phyloP scores from a whole-genome alignment of 2,888 invertebrate genomes.

The Amphimallon solstitiale region DNA sequence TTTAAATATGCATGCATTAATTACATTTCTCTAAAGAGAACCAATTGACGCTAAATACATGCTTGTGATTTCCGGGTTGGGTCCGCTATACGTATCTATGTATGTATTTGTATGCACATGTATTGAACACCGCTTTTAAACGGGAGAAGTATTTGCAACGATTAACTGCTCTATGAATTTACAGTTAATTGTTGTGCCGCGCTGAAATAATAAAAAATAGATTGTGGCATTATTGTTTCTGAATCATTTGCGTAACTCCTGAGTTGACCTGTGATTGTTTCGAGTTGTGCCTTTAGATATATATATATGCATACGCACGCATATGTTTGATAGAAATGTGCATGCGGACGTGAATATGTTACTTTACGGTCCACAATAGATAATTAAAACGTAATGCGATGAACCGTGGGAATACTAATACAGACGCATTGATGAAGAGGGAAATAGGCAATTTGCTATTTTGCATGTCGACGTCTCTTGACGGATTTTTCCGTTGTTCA shows the following conservation, averaged over 20 bases:
- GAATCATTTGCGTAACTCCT: neutral
- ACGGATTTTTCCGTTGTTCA: no score
- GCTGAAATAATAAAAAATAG: neutral
- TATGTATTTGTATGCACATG: no score
- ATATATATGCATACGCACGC: no score
- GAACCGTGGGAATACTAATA: constrained; percentile 25
- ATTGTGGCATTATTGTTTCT: constrained; percentile 7
- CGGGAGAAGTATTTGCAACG: neutral
- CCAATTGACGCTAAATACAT: no score
- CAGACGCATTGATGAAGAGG: constrained; percentile 7
- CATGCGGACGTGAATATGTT: neutral
- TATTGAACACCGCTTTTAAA: neutral
- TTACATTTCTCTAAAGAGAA: no score
- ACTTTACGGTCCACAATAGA: constrained; percentile 2
- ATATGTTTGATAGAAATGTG: neutral
- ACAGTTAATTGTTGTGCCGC: constrained; percentile 4
- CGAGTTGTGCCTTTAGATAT: neutral
- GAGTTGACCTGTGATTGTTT: neutral
- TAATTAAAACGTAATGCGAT: constrained; percentile 27
- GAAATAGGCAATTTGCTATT: constrained; percentile 14
- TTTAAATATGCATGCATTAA: no score
- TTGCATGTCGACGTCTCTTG: no score
- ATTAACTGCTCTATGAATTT: neutral
- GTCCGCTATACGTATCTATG: no score
- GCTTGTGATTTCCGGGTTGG: no score